Evolutionary conservation across 1,140 invertebrate genomes (phyloP), one percentile per base, ranked within the genome.

Genomic region (Chionoecetes opilio): DNA sequence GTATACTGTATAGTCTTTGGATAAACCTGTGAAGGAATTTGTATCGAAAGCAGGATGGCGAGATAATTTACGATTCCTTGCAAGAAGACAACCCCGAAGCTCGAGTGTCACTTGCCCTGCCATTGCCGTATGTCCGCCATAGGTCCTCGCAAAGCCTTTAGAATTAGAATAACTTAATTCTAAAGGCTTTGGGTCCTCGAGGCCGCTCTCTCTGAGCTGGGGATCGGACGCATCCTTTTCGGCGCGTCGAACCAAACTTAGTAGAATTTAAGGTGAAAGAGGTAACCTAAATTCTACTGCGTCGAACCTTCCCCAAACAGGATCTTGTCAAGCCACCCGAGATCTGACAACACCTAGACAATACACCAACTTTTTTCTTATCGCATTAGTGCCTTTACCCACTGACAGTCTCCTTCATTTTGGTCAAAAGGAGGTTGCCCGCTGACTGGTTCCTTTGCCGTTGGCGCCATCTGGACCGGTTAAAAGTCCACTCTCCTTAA

Each of bases 401-500:
- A 8, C 63, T 26, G 1, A 75, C 63, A 75, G 8, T n/a, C 63
- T 75, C 63, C 63, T 75, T n/a, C 63, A 75, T 75, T 75, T 75
- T 26, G n/a, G 63, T 75, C 63, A n/a, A 17, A 17, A n/a, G 63
- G 21, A 75, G 63, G 21, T 75, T 75, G 63, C 63, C 63, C 63
- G 21, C 63, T n/a, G 63, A 75, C 63, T 75, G 63, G 63, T 26
- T 75, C 63, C 26, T 75, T n/a, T 75, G 63, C 63, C 63, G 21
- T n/a, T 21, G 63, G 63, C 63, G 63, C 63, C 63, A 75, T 75
- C 63, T 75, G 63, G n/a, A 75, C 63, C 63, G 26, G 63, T 75
- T 75, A 75, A 75, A 75, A 75, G 63, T 75, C 63, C 21, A 26
- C 63, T 75, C 63, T 75, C 63, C 63, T 75, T 75, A 75, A 75